Conservation (phyloP, 1,140 invertebrate genomes). For the Sarcophaga bullata region DNA sequence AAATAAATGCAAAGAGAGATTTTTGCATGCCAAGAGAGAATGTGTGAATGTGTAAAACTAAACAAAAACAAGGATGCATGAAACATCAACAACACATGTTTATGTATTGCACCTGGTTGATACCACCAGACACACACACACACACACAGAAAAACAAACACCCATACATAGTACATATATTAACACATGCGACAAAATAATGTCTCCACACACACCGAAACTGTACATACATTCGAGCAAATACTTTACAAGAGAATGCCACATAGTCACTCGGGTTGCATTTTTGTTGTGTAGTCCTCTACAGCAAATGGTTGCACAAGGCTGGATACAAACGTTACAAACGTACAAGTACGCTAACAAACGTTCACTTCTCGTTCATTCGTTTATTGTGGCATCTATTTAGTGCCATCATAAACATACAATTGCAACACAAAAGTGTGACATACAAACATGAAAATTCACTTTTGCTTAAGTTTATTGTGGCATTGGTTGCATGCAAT, state of each 20-base stretch:
- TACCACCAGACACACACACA: background rate
- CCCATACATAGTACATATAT: background rate
- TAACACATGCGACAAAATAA: background rate
- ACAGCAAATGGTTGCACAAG: too few species aligned
- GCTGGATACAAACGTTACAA: too few species aligned
- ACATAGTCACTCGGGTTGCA: background rate
- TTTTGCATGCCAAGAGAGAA: too few species aligned
- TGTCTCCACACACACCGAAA: background rate
- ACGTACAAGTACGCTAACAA: too few species aligned
- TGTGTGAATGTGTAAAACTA: conserved; percentile 26
- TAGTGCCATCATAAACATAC: conserved; percentile 25
- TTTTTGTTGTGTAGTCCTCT: background rate
- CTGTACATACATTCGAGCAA: background rate
- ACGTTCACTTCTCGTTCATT: background rate
- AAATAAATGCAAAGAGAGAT: too few species aligned
- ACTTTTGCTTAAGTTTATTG: conserved; percentile 37
- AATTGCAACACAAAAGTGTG: background rate
- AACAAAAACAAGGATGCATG: conserved; percentile 35
- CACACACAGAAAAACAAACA: background rate
- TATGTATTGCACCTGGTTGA: conserved; percentile 28
- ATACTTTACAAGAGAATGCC: background rate
- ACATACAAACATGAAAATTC: conserved; percentile 37
- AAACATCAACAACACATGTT: conserved; percentile 39
- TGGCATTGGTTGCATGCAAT: conserved; percentile 30
- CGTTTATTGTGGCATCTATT: conserved; percentile 3